Evolutionary conservation across 2,797 vertebrate species (phyloP).

Genomic region (Nothura maculosa): DNA sequence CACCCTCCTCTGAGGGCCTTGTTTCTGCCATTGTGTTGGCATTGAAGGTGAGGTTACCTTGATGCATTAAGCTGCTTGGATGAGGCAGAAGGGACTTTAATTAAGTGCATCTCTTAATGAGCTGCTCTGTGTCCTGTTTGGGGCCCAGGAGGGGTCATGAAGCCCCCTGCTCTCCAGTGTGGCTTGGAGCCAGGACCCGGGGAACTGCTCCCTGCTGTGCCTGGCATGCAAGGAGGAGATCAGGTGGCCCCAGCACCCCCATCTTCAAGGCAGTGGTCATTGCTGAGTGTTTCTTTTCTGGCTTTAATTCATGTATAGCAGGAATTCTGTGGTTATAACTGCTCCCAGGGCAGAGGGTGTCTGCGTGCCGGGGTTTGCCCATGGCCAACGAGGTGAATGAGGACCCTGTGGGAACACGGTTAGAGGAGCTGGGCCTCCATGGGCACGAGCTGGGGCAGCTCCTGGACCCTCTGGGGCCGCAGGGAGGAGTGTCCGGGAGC

Average conservation of each 20-base stretch:
- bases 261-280: background rate
- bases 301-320: background rate
- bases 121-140: background rate
- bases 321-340: background rate
- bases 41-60: background rate
- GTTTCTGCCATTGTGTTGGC: background rate
- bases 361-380: background rate
- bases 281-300: background rate
- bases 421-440: fast-evolving
- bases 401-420: background rate
- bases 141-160: background rate
- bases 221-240: too few species aligned
- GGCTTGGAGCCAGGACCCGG: background rate
- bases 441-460: background rate
- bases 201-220: background rate
- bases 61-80: background rate
- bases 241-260: background rate
- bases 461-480: background rate
- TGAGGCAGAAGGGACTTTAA: background rate
- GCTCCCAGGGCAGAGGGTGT: background rate
- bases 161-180: background rate
- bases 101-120: background rate
- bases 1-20: background rate
- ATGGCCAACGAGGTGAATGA: background rate
- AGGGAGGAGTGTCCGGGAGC: background rate